These are phyloP conservation scores for Panulirus ornatus DNA, from an alignment of 1,140 invertebrate species.

Conservation along the genomic window DNA sequence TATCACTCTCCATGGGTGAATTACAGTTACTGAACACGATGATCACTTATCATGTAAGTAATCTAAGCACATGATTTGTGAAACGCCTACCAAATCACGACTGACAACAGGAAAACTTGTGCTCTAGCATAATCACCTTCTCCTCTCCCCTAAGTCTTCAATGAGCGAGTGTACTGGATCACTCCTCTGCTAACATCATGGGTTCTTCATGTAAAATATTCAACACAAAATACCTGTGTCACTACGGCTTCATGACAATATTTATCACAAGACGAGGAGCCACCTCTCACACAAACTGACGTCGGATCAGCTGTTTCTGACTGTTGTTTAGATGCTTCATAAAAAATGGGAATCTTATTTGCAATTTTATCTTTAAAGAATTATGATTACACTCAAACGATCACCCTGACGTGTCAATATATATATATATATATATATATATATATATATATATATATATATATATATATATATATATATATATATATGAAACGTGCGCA, in stretches of 20 bases:
- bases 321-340: background rate
- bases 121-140: no score
- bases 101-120: no score
- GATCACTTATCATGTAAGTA: no score
- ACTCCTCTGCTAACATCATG: background rate
- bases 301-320: constrained; percentile 24
- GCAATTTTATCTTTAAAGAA: background rate
- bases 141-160: no score
- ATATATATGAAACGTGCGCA: background rate
- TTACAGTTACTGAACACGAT: no score
- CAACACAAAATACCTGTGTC: background rate
- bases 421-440: constrained; percentile 17
- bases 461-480: constrained; percentile 26
- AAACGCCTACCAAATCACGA: no score
- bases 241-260: background rate
- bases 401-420: background rate
- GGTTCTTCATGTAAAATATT: background rate
- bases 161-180: no score
- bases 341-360: constrained; percentile 5
- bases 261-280: background rate
- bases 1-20: no score
- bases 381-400: background rate
- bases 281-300: background rate
- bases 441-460: constrained; percentile 26
- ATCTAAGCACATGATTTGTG: no score